Percentiles rank a stretch among this genome's conserved stretches.
These are phyloP conservation scores for Corvus moneduloides DNA, from an alignment of 2,113 vertebrate species.

Conservation along the genomic window DNA sequence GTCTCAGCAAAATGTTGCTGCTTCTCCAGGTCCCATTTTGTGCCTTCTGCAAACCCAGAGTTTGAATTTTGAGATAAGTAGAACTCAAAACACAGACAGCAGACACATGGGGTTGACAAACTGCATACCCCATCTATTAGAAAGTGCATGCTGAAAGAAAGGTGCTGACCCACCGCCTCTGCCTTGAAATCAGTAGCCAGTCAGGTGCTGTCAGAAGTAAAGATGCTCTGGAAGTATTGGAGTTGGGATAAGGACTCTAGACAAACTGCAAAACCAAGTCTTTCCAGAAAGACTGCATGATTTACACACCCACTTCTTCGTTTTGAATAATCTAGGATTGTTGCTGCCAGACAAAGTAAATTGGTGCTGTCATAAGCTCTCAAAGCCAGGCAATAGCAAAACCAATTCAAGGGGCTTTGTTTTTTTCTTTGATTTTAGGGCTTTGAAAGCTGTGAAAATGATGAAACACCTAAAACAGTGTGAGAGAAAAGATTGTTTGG, in stretches of 20 bases:
- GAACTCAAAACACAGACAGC: background rate
- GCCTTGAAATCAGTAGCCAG: background rate
- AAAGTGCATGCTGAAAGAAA: background rate
- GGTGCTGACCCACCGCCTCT: background rate
- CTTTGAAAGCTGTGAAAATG: conserved; percentile 33
- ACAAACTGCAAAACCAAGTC: background rate
- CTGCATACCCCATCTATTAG: background rate
- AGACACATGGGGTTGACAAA: background rate
- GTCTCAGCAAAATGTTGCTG: background rate
- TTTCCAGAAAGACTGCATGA: background rate
- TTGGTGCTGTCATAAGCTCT: conserved; percentile 36
- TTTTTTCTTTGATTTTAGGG: background rate
- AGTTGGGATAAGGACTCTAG: background rate
- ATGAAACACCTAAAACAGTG: conserved; percentile 12
- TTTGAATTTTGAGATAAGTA: background rate
- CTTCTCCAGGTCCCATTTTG: background rate
- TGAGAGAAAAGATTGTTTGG: background rate
- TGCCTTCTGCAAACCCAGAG: background rate
- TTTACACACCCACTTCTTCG: conserved; percentile 31
- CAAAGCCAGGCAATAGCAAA: conserved; percentile 21
- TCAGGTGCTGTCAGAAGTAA: background rate
- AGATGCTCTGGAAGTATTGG: background rate
- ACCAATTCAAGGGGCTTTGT: background rate
- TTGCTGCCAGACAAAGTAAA: conserved; percentile 35
- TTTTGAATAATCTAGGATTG: conserved; percentile 35